These are phyloP conservation scores for Sinelater perroti DNA, from an alignment of 2,888 invertebrate genomes.

Conservation along the genomic window DNA sequence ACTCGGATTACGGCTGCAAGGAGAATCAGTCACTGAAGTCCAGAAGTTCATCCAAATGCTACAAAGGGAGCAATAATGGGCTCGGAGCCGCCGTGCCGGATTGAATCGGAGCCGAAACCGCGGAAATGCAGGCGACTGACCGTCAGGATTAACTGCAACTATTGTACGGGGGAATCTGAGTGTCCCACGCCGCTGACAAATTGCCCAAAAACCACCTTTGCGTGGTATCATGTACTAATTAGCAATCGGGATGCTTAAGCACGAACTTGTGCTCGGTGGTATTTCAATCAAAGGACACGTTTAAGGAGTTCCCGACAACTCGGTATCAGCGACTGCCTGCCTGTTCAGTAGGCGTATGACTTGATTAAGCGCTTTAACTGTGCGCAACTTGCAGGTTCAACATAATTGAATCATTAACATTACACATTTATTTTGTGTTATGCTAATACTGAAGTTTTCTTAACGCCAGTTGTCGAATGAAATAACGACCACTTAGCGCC, in stretches of 20 bases:
- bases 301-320: conserved; percentile 25
- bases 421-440: conserved; percentile 26
- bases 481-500: too few species aligned
- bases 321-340: conserved; percentile 7
- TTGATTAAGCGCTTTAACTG: conserved; percentile 25
- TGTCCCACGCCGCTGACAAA: not conserved
- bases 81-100: not conserved
- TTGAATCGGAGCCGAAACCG: not conserved
- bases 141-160: not conserved
- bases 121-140: conserved; percentile 6
- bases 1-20: not conserved
- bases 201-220: conserved; percentile 8
- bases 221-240: not conserved
- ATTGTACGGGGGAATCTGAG: not conserved
- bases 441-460: too few species aligned
- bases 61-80: conserved; percentile 9
- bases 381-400: conserved; percentile 22
- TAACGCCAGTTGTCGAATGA: too few species aligned
- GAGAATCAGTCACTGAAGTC: conserved; percentile 1
- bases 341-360: conserved; percentile 30
- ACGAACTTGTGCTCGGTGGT: conserved; percentile 1
- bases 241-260: conserved; percentile 1
- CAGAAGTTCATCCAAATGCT: not conserved
- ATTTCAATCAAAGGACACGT: conserved; percentile 27
- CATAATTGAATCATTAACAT: conserved; percentile 28